Evolutionary conservation across 1,140 invertebrate species (phyloP).

Genomic region (Brachionus angularis): DNA sequence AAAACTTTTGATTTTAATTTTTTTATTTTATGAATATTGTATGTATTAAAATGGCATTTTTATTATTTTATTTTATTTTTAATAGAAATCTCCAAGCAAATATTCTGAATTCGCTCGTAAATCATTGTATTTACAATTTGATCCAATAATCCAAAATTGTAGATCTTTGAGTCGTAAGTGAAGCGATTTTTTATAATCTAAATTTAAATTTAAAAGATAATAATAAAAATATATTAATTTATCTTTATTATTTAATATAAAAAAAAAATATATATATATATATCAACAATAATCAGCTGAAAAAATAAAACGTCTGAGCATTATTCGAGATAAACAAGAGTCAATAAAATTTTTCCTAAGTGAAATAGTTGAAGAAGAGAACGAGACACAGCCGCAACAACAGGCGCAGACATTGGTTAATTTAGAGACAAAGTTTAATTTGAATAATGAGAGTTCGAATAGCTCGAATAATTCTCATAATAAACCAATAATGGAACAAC

Average conservation of each 20-base stretch:
- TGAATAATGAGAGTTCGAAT: not conserved
- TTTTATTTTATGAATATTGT: no score
- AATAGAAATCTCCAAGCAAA: slow-evolving; percentile 20
- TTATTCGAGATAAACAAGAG: slow-evolving; percentile 42
- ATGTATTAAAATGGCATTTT: no score
- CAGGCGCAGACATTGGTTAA: not conserved
- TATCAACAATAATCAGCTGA: slow-evolving; percentile 26
- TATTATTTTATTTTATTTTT: slow-evolving; percentile 1
- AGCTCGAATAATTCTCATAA: not conserved
- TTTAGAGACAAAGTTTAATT: not conserved
- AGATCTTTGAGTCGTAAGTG: slow-evolving; percentile 36
- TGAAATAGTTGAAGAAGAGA: slow-evolving; percentile 43
- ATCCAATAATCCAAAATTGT: slow-evolving; percentile 42
- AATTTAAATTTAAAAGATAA: not conserved
- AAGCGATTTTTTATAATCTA: not conserved
- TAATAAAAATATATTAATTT: not conserved
- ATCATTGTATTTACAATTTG: slow-evolving; percentile 31
- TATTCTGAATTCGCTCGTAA: slow-evolving; percentile 41
- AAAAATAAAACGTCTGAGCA: slow-evolving; percentile 43
- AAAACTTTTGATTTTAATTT: not conserved
- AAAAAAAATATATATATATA: not conserved
- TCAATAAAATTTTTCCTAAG: slow-evolving; percentile 37
- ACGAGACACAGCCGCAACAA: not conserved
- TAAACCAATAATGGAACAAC: slow-evolving; percentile 1
- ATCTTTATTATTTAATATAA: not conserved